Evolutionary conservation across 2,888 invertebrate species (phyloP).

Genomic region (Gonocerus acuteangulatus): DNA sequence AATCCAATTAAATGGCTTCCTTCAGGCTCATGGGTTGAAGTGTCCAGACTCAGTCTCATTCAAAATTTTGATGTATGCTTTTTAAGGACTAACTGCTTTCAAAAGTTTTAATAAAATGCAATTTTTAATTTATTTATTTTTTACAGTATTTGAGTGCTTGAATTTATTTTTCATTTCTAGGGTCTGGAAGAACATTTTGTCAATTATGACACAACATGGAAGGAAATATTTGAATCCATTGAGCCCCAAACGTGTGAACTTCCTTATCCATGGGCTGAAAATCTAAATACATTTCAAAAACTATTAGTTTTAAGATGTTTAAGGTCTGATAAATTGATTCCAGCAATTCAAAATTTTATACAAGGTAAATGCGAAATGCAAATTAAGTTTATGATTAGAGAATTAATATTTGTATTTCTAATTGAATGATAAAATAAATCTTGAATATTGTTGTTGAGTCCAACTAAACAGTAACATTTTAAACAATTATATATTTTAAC

Average conservation of each 20-base stretch:
- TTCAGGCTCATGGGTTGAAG: slow-evolving; percentile 65
- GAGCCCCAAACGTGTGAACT: slow-evolving; percentile 64
- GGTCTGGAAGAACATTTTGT: slow-evolving; percentile 62
- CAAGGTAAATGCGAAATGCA: slow-evolving; percentile 45
- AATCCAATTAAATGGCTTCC: slow-evolving; percentile 69
- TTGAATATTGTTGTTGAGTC: too few species aligned
- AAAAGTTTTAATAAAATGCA: too few species aligned
- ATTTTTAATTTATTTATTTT: too few species aligned
- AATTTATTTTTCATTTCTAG: slow-evolving; percentile 36
- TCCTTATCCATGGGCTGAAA: slow-evolving; percentile 61
- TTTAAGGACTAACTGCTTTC: too few species aligned
- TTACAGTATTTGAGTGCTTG: too few species aligned
- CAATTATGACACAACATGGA: slow-evolving; percentile 57
- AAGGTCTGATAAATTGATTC: slow-evolving; percentile 79
- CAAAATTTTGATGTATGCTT: slow-evolving; percentile 46
- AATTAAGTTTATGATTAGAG: neutral
- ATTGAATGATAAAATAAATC: too few species aligned
- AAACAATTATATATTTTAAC: too few species aligned
- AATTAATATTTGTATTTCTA: neutral
- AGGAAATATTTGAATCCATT: slow-evolving; percentile 60
- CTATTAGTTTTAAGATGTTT: slow-evolving; percentile 71
- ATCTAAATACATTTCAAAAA: slow-evolving; percentile 62
- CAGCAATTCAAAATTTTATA: slow-evolving; percentile 65
- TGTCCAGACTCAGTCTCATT: slow-evolving; percentile 57
- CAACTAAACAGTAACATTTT: too few species aligned